Evolutionary conservation across 2,888 invertebrate species (phyloP), one percentile per base, ranked within the genome.

Genomic region (Subacronicta megacephala): DNA sequence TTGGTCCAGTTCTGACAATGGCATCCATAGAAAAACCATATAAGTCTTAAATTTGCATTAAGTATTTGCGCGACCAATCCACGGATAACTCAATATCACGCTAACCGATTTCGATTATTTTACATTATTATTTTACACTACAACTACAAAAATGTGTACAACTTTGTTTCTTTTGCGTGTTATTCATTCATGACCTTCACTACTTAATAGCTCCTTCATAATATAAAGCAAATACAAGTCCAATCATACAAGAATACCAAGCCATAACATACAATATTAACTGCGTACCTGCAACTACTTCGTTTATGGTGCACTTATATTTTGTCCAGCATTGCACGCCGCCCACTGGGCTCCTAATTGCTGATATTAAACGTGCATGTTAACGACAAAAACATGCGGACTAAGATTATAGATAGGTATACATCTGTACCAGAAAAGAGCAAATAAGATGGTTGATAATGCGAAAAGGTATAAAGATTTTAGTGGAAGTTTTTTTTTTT

Each of bases 281-380:
- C 16, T 15, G 29, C 9, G 15, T 0, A 23, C n/a, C n/a, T n/a
- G n/a, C 9, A 37, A 7, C 3, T 1, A 12, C 13, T 18, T 35
- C 15, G 17, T 31, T 40, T 18, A 13, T 15, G n/a, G 7, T 7
- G 5, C 20, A 26, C 52, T 31, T 45, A 36, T 36, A 42, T 45
- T 35, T 44, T n/a, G 35, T 36, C 23, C 57, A 47, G 35, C 15
- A 6, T 3, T 1, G 29, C 16, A 7, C 18, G 7, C 57, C 29
- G 12, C 57, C 43, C 43, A 43, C 38, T 35, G 35, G 17, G 13
- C 33, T 43, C 29, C 57, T 64, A 56, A 49, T 49, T 64, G 49
- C 40, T 36, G 38, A 47, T 44, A 56, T 40, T 40, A 56, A 62
- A 57, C 49, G 18, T 12, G 16, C 58, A 49, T 49, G 43, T 62